Evolutionary conservation across 2,888 invertebrate genomes (phyloP), one percentile per base, ranked within the genome.

Genomic region (Apoda limacodes): DNA sequence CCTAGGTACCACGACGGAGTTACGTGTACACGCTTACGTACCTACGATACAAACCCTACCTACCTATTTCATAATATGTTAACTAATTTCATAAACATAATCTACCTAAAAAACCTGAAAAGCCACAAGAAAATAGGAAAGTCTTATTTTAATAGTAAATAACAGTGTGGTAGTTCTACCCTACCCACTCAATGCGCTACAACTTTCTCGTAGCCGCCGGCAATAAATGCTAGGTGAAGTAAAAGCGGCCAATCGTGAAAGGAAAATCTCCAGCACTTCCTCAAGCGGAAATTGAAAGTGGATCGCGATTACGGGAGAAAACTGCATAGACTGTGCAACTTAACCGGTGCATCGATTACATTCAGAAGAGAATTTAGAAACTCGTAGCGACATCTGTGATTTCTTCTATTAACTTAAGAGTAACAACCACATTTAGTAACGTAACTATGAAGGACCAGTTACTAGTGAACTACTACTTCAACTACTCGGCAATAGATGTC

Each of bases 241-340:
- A 78, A 76, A 72, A 78, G 71, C 70, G 51, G 62, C 53, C 53
- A 55, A 55, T 60, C 49, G 59, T 58, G 61, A 74, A 71, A 74
- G 72, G 74, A 78, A 78, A 76, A 74, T 65, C 55, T 49, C 46
- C 45, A 43, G 45, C 56, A 75, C 72, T 78, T 78, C 78, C 76
- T 75, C 64, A 49, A 74, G 66, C 64, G 74, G 72, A 78, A 78
- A 78, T 68, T 59, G 76, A 78, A 78, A 78, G 78, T 75, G 60
- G 61, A 64, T 54, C 57, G 52, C 55, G 54, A 59, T 60, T 50
- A 44, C 42, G 28, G 48, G 76, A 70, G 75, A 74, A 75, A 76
- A 75, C 66, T 67, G 65, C 65, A 67, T 38, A 24, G 13, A 13
- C 13, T n/a, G n/a, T n/a, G n/a, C n/a, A n/a, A n/a, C n/a, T n/a